Base-by-base conservation (phyloP, 2,888 invertebrate genomes). In the Slavum lentiscoides region DNA sequence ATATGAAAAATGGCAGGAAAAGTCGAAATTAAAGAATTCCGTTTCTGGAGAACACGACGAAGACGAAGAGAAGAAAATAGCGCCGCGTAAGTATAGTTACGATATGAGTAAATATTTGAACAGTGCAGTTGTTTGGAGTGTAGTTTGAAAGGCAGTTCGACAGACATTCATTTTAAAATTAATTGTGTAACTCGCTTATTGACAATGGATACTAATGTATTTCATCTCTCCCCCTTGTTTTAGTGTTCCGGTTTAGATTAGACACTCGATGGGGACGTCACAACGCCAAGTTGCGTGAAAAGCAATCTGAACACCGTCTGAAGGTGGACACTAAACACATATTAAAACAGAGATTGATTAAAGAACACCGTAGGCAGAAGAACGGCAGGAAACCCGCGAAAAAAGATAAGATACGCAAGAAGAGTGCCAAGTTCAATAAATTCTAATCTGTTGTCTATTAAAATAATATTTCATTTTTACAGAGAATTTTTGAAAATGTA, bases 1-100 rank as follows among this genome's bases (percentile, higher is more conserved):
- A 43, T 97, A 96, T 87, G 90, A 91, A 83, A 91, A 92, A 80
- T 97, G 97, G 97, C 91, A 93, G 85, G 91, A 92, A 82, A 92
- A 92, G 84, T 92, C 90, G 49, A 91, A 93, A 88, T 87, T 88
- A 23, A 87, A 86, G 39, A 86, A 86, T n/a, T 85, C 85, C 61
- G 86, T 85, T 43, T 87, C 87, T 2, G 87, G 87, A 6, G 86
- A 87, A 70, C 87, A 87, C 58, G 89, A 89, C 49, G 89, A 88
- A 67, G 88, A 87, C 67, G 88, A 88, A 43, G 85, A 86, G 30
- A 80, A 72, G 83, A 64, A 82, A 84, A 82, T 37, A 74, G 58
- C 43, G 81, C 67, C 69, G 73, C 64, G 76, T 72, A 67, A 82
- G 74, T 82, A 72, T 69, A 64, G n/a, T 68, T 13, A 49, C 19